Base-by-base conservation (phyloP, 2,113 vertebrate species). In the Polyodon spathula region DNA sequence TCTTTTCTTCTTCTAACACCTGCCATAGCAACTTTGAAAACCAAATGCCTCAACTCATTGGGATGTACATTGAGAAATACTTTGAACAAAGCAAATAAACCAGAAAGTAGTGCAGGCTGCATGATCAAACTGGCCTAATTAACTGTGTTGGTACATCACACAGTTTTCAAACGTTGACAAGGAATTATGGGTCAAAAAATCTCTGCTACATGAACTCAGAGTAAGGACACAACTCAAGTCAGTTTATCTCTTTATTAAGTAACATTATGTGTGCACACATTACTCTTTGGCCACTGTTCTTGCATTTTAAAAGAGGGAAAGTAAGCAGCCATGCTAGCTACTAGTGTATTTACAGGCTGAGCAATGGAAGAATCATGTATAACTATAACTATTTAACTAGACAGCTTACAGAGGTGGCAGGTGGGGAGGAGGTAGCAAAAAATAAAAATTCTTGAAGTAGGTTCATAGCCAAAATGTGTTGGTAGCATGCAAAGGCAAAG, bases 301-400 rank as follows among this genome's bases (percentile, higher is more conserved):
- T 61, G 60, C 64, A 68, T 67, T 63, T 60, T 58, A 61, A 38
- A 73, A 42, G 59, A 64, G 50, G 51, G 58, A 68, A 54, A 65
- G 63, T 41, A 66, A 71, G 66, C 59, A 62, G 58, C 60, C 65
- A 68, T 63, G 64, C 59, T 64, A 27, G 27, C 27, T 27, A 27
- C 27, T 27, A 27, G 2, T 27, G 27, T 27, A 27, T 54, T 14
- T 71, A 70, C 68, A 59, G 14, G 59, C 56, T 68, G 68, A 61
- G 58, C 63, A 61, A 52, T 40, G 38, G 58, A 55, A 61, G 59
- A 68, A 59, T 67, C 56, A 14, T 46, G 14, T 10, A n/a, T n/a
- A n/a, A 46, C 8, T 8, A 46, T 14, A 46, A 10, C 2, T 46
- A 46, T 8, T 46, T 10, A 46, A 14, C 2, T 46, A 10, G 44